Conservation (phyloP, 2,888 invertebrate genomes). For the Polydrusus pterygomalis region DNA sequence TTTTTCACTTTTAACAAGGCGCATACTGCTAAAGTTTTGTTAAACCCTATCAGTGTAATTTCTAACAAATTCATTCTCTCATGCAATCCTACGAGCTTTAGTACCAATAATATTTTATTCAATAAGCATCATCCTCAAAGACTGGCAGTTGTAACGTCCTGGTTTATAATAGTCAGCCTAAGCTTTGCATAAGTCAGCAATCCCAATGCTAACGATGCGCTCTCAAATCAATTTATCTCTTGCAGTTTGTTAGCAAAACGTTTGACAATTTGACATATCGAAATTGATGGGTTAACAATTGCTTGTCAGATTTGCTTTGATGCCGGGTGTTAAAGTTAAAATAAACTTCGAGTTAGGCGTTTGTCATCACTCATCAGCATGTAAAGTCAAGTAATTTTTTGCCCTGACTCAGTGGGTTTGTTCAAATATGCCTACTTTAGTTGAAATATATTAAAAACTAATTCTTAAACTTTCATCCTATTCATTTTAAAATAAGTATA, state of each 20-base stretch:
- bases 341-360: too few relatives aligned
- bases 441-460: too few relatives aligned
- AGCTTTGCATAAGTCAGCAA: not conserved
- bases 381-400: too few relatives aligned
- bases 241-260: conserved; percentile 13
- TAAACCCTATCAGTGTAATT: too few relatives aligned
- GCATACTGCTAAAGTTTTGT: too few relatives aligned
- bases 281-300: conserved; percentile 13
- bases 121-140: not conserved
- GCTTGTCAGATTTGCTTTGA: not conserved
- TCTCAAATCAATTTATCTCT: conserved; percentile 3
- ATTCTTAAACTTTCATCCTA: too few relatives aligned
- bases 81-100: not conserved
- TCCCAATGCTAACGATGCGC: not conserved
- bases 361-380: too few relatives aligned
- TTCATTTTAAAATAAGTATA: too few relatives aligned
- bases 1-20: too few relatives aligned
- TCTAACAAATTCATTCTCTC: too few relatives aligned
- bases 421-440: too few relatives aligned
- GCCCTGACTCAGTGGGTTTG: too few relatives aligned
- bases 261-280: conserved; percentile 8
- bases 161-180: not conserved
- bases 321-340: not conserved
- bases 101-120: not conserved
- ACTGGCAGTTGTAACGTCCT: not conserved